These are phyloP conservation scores for Masnerella sp. DNA, from an alignment of 2,888 invertebrate species.

Conservation along the genomic window DNA sequence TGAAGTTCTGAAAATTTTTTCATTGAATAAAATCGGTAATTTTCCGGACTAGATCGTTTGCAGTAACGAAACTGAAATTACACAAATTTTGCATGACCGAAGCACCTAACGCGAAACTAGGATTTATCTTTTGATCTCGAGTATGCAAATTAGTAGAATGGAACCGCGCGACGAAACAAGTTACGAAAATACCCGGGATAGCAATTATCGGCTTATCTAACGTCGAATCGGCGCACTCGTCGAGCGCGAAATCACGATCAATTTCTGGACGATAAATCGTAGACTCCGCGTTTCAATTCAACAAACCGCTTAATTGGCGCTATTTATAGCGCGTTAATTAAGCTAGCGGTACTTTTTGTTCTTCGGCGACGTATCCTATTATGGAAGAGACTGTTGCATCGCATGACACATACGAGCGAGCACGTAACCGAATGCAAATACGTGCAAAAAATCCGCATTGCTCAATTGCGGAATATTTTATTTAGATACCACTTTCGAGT, in stretches of 20 bases:
- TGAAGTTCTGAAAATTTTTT: too few species aligned
- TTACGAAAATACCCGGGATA: conserved; percentile 21
- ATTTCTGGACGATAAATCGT: conserved; percentile 12
- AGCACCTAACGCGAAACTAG: neutral
- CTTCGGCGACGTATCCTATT: conserved; percentile 38
- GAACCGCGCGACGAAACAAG: conserved; percentile 19
- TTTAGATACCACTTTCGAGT: too few species aligned
- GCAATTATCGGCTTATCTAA: conserved; percentile 35
- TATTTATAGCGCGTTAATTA: conserved; percentile 42
- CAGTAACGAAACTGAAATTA: too few species aligned
- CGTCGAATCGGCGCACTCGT: conserved; percentile 17
- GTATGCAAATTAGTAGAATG: conserved; percentile 28
- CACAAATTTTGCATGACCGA: conserved; percentile 9
- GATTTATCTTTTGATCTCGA: conserved; percentile 23
- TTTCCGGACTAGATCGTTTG: too few species aligned
- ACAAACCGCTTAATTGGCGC: conserved; percentile 10
- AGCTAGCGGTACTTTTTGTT: conserved; percentile 44
- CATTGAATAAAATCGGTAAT: too few species aligned
- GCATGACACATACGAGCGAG: conserved; percentile 17
- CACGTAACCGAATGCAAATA: conserved; percentile 15
- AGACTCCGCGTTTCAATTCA: conserved; percentile 15
- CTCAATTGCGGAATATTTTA: too few species aligned
- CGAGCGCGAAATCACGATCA: conserved; percentile 19
- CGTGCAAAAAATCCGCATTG: too few species aligned
- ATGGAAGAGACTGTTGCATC: conserved; percentile 27